phyloP scores from a whole-genome alignment of 2,888 invertebrate genomes.

The Drosophila meridiana region DNA sequence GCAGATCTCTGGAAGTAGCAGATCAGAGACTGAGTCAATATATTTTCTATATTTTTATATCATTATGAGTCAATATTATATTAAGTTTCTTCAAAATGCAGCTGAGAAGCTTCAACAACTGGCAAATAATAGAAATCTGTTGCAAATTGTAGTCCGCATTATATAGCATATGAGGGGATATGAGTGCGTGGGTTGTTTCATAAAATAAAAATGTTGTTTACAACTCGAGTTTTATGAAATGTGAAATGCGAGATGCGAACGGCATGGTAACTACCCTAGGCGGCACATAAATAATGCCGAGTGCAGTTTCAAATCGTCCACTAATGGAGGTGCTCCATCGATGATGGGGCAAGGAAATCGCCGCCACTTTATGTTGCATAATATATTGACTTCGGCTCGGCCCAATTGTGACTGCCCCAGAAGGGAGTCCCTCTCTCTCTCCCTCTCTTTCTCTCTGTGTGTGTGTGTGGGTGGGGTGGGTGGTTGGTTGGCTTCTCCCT shows the following conservation, averaged over 20 bases:
- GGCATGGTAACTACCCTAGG: constrained; percentile 20
- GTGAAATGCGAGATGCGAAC: constrained; percentile 20
- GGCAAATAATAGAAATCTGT: background rate
- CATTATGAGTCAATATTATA: too few relatives aligned
- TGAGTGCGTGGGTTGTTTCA: background rate
- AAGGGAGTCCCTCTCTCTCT: background rate
- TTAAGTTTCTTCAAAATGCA: background rate
- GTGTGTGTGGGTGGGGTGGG: background rate
- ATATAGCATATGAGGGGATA: background rate
- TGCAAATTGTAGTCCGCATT: background rate
- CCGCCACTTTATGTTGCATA: constrained; percentile 55
- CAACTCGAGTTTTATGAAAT: constrained; percentile 36
- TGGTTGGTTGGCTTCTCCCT: background rate
- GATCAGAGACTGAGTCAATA: too few relatives aligned
- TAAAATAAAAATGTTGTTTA: constrained; percentile 38
- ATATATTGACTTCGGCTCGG: constrained; percentile 48
- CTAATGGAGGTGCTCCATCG: constrained; percentile 50
- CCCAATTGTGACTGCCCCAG: background rate
- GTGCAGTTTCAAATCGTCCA: constrained; percentile 46
- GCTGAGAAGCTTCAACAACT: background rate
- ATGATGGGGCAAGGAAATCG: constrained; percentile 46
- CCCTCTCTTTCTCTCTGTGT: too few relatives aligned
- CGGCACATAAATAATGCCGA: constrained; percentile 40
- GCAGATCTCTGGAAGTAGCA: too few relatives aligned
- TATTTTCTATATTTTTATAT: too few relatives aligned